Base-by-base conservation (phyloP, 2,797 vertebrate genomes). In the Lepilemur ruficaudatus region DNA sequence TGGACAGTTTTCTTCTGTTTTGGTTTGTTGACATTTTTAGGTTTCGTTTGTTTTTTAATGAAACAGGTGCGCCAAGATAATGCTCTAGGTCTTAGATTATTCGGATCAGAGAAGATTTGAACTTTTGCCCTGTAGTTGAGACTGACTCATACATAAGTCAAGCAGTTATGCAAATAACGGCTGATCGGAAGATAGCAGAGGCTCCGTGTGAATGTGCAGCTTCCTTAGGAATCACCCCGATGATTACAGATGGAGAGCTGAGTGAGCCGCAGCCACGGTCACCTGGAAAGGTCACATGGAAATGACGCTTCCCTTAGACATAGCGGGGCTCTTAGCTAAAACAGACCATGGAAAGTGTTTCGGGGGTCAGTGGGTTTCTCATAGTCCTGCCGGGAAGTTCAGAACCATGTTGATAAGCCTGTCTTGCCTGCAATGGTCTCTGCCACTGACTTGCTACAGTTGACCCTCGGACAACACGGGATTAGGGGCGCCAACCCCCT, bases 91-190 rank as follows among this genome's bases (percentile, higher is more conserved):
- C 96, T 97, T 96, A 96, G 94, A 78, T 96, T 91, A 79, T 91
- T 96, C 75, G 57, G 84, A 38, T 41, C 67, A 78, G 50, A 65
- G 70, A n/a, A 87, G 97, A 96, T 48, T 87, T 97, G 97, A 98
- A 98, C 97, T 95, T 98, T 97, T 94, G 92, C 96, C 97, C 94
- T n/a, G 57, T 57, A 92, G 81, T 2, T 84, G 92, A 97, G 98
- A 17, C 73, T 97, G 97, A 98, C 96, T 98, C 98, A 98, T 92
- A 95, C 98, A 98, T 92, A 95, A 91, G 92, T 94, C 96, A 97
- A 96, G 94, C 96, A 96, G 90, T 81, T 83, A 25, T 72, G 25
- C 81, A 87, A 97, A 95, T 83, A 96, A 83, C 13, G 69, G 92
- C 43, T 73, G 96, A 97, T 95, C 93, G 96, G 96, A 83, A 95